phyloP scores from a whole-genome alignment of 2,797 vertebrate species.

The Chanos chanos region DNA sequence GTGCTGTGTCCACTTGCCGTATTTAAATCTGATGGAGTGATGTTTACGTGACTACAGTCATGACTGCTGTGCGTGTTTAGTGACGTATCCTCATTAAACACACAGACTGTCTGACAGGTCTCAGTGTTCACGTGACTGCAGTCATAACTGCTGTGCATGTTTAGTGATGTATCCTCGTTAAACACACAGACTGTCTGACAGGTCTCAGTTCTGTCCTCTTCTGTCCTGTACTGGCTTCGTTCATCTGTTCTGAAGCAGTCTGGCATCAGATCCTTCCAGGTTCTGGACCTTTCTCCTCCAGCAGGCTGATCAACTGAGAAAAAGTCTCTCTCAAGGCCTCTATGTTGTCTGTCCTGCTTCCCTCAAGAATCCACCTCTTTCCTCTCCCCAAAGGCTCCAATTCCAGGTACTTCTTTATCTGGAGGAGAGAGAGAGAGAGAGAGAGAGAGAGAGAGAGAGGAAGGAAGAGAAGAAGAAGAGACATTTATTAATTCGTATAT shows the following conservation, averaged over 20 bases:
- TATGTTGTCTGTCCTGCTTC: conserved; percentile 84
- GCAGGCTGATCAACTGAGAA: conserved; percentile 83
- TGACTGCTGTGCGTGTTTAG: no score
- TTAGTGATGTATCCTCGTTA: no score
- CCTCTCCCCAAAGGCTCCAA: conserved; percentile 92
- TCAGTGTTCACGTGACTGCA: no score
- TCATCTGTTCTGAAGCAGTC: conserved; percentile 46
- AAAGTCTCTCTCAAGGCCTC: conserved; percentile 91
- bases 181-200: not conserved
- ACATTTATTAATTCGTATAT: conserved; percentile 15
- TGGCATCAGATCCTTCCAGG: conserved; percentile 85
- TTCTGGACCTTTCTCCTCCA: conserved; percentile 91
- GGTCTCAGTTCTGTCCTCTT: no score
- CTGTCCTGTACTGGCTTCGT: conserved; percentile 14
- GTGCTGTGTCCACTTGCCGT: no score
- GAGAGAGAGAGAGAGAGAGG: conserved; percentile 11
- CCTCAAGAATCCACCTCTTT: conserved; percentile 94
- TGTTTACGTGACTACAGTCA: no score
- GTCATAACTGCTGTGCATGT: no score
- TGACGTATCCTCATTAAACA: no score
- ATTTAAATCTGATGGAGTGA: no score
- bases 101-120: no score
- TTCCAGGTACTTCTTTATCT: conserved; percentile 98
- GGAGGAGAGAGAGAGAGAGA: conserved; percentile 32
- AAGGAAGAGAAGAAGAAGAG: conserved; percentile 6